These are phyloP conservation scores for Campoplex nolae DNA, from an alignment of 2,888 invertebrate species.

Conservation along the genomic window DNA sequence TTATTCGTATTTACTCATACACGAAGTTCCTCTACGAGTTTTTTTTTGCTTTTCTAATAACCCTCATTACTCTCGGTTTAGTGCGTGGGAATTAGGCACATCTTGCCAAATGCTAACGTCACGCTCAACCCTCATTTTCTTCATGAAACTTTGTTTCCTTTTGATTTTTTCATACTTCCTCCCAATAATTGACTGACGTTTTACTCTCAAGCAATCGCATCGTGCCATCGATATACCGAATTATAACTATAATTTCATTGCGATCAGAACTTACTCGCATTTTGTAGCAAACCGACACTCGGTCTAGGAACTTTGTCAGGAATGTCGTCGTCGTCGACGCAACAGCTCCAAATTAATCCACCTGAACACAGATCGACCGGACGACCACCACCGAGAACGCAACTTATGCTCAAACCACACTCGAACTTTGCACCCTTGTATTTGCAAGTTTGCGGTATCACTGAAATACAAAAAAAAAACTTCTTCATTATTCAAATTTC, in stretches of 20 bases:
- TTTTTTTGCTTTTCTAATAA: neutral
- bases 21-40: neutral
- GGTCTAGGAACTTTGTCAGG: slow-evolving; percentile 83
- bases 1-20: neutral
- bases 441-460: slow-evolving; percentile 95
- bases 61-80: neutral
- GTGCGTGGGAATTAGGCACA: neutral
- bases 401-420: slow-evolving; percentile 95
- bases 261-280: slow-evolving; percentile 91
- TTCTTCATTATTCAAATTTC: neutral
- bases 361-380: slow-evolving; percentile 96
- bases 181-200: neutral
- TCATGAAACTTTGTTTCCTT: neutral
- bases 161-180: neutral
- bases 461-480: slow-evolving; percentile 86
- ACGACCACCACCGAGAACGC: slow-evolving; percentile 94
- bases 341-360: slow-evolving; percentile 97
- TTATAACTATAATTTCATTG: neutral
- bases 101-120: neutral
- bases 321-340: slow-evolving; percentile 90
- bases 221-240: neutral
- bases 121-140: neutral
- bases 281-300: slow-evolving; percentile 88
- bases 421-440: slow-evolving; percentile 94
- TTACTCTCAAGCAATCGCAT: neutral